Conservation (phyloP, 2,888 invertebrate genomes). For the Stomorhina lunata region DNA sequence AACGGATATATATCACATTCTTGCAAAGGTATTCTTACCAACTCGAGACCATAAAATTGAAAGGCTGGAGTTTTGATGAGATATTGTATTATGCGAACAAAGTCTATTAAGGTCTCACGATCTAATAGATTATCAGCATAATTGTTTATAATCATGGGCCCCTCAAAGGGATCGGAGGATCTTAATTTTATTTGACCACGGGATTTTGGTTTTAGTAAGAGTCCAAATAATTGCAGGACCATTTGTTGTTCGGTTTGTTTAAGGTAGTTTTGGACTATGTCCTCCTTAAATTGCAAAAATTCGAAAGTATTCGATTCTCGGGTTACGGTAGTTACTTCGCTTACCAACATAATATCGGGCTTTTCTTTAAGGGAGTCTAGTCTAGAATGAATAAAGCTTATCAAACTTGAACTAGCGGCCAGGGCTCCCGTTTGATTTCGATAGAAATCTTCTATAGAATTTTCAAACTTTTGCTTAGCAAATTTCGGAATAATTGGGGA, state of each 20-base stretch:
- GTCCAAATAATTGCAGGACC: constrained; percentile 71
- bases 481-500: constrained; percentile 76
- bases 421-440: constrained; percentile 68
- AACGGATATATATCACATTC: constrained; percentile 71
- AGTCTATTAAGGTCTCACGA: constrained; percentile 74
- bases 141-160: constrained; percentile 82
- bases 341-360: constrained; percentile 83
- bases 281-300: constrained; percentile 68
- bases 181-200: constrained; percentile 81
- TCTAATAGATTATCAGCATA: constrained; percentile 81
- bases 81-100: constrained; percentile 74
- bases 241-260: constrained; percentile 63
- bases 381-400: constrained; percentile 81
- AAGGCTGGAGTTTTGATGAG: constrained; percentile 80
- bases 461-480: too few species aligned
- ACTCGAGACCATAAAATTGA: constrained; percentile 73
- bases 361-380: constrained; percentile 66
- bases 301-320: constrained; percentile 66
- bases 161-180: constrained; percentile 80
- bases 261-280: constrained; percentile 66
- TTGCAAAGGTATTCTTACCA: constrained; percentile 71
- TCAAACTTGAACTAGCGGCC: constrained; percentile 77
- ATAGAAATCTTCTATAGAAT: too few species aligned
- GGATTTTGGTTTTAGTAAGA: constrained; percentile 77
- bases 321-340: constrained; percentile 69